phyloP scores from a whole-genome alignment of 2,888 invertebrate species.

The Punctoribates punctum region DNA sequence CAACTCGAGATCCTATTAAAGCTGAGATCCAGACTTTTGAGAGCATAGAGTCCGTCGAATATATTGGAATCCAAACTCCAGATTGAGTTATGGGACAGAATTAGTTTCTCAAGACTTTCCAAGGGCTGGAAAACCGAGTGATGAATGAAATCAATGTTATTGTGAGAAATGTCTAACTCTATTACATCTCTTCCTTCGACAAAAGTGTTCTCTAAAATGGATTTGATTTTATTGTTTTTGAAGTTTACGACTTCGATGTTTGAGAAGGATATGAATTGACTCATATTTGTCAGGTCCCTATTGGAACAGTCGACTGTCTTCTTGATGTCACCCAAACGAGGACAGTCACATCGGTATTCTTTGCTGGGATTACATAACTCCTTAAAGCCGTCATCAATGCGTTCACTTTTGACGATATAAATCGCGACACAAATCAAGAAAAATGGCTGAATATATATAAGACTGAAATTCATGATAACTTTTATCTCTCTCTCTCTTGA shows the following conservation, averaged over 20 bases:
- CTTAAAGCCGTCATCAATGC: constrained; percentile 12
- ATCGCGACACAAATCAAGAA: constrained; percentile 1
- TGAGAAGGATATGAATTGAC: constrained; percentile 14
- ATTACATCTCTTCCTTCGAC: constrained; percentile 30
- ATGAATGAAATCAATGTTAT: constrained; percentile 73
- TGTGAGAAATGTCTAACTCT: constrained; percentile 55
- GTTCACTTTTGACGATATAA: background rate
- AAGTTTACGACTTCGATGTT: background rate
- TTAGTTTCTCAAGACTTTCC: constrained; percentile 83
- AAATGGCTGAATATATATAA: constrained; percentile 33
- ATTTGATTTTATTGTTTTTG: constrained; percentile 36
- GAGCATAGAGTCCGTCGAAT: constrained; percentile 77
- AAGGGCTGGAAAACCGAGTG: constrained; percentile 83
- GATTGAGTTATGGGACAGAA: constrained; percentile 78
- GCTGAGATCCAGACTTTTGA: constrained; percentile 77
- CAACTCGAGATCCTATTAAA: constrained; percentile 77
- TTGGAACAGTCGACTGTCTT: constrained; percentile 18
- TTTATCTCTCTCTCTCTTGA: constrained; percentile 12
- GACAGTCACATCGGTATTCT: constrained; percentile 4
- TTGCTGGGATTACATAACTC: background rate
- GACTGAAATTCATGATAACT: constrained; percentile 24
- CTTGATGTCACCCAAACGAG: background rate
- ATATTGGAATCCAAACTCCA: constrained; percentile 78
- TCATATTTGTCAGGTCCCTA: constrained; percentile 18
- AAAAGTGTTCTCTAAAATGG: constrained; percentile 26